Evolutionary conservation across 1,140 invertebrate genomes (phyloP).

Genomic region (Cheumatopsyche charites): DNA sequence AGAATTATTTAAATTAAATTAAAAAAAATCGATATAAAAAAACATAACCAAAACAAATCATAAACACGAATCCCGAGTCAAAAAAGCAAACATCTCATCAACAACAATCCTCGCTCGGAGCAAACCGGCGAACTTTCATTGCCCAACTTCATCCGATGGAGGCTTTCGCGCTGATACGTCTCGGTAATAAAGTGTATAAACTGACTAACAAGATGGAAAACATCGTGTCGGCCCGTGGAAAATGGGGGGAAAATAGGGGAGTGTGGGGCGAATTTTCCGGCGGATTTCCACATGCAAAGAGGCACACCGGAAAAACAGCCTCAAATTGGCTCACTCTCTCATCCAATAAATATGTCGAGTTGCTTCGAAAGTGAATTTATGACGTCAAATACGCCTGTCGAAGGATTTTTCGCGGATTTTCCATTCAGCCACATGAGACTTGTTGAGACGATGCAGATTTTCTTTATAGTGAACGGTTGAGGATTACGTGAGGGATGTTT

Average conservation of each 20-base stretch:
- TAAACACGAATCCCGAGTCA: too few relatives aligned
- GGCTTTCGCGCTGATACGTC: conserved; percentile 41
- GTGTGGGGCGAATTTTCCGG: conserved; percentile 9
- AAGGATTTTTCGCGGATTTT: neutral
- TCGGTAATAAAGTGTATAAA: conserved; percentile 43
- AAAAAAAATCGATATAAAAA: too few relatives aligned
- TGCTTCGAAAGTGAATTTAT: conserved; percentile 32
- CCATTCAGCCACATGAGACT: neutral
- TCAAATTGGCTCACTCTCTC: conserved; percentile 32
- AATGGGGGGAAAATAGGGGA: neutral
- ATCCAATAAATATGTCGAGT: conserved; percentile 33
- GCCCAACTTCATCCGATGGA: conserved; percentile 38
- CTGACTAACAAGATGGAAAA: conserved; percentile 42
- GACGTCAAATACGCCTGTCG: conserved; percentile 18
- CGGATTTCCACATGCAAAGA: conserved; percentile 27
- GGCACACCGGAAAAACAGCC: conserved; percentile 4
- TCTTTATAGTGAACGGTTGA: neutral
- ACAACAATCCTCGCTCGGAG: conserved; percentile 30
- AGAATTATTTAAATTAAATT: too few relatives aligned
- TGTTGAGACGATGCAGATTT: neutral
- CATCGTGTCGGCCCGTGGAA: neutral
- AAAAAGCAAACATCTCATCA: conserved; percentile 2
- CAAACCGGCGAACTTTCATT: conserved; percentile 45
- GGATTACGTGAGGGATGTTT: too few relatives aligned
- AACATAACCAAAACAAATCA: too few relatives aligned